These are phyloP conservation scores for Mesaphorura yosii DNA, from an alignment of 1,140 invertebrate genomes.

Conservation along the genomic window DNA sequence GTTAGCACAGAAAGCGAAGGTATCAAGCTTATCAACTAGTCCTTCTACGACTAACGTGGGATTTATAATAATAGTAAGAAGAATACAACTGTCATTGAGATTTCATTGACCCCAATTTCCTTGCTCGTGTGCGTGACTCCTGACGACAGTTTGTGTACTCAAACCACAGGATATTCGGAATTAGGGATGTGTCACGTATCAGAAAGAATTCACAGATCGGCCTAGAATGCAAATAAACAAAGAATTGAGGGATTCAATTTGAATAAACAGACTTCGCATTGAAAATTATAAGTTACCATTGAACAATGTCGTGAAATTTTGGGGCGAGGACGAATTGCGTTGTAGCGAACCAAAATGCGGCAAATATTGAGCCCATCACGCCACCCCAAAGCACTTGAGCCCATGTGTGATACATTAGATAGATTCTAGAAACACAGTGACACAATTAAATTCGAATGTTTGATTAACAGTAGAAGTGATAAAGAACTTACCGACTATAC, in stretches of 20 bases:
- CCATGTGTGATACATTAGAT: constrained; percentile 74
- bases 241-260: not conserved
- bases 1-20: too few relatives aligned
- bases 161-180: constrained; percentile 89
- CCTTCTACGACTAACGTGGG: too few relatives aligned
- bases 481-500: constrained; percentile 35
- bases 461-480: constrained; percentile 4
- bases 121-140: constrained; percentile 62
- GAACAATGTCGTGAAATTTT: constrained; percentile 69
- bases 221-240: constrained; percentile 45
- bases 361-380: constrained; percentile 54
- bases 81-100: constrained; percentile 57
- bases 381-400: constrained; percentile 69
- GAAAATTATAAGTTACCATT: constrained; percentile 52
- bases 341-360: constrained; percentile 61
- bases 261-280: too few relatives aligned
- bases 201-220: constrained; percentile 74
- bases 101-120: constrained; percentile 75
- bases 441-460: constrained; percentile 49
- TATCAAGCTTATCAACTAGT: too few relatives aligned
- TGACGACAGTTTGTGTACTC: constrained; percentile 79
- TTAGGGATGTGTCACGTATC: constrained; percentile 76
- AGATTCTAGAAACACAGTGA: constrained; percentile 57
- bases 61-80: not conserved
- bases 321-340: constrained; percentile 71